A percentile compares a stretch with the other conserved stretches of the same genome.
Conservation (phyloP, 2,113 vertebrate genomes). For the Eonycteris spelaea region DNA sequence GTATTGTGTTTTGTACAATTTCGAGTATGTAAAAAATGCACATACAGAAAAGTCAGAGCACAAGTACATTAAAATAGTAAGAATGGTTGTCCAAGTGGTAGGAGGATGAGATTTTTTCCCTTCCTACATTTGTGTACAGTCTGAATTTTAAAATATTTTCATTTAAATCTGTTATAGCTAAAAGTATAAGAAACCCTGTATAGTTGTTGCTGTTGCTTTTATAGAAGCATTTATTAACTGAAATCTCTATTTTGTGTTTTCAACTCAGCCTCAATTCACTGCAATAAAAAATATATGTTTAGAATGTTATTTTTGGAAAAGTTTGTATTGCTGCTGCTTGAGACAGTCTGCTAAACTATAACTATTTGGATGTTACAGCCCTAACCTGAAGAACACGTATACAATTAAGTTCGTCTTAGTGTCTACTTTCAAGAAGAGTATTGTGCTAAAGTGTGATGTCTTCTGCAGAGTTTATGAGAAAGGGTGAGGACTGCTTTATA, state of each 20-base stretch:
- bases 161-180: not conserved
- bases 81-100: not conserved
- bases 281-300: not conserved
- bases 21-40: constrained; percentile 24
- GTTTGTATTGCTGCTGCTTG: not conserved
- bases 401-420: not conserved
- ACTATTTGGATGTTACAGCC: not conserved
- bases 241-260: not conserved
- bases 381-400: not conserved
- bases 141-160: not conserved
- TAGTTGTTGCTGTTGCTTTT: not conserved
- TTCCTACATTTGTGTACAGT: not conserved
- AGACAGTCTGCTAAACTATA: not conserved
- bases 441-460: not conserved
- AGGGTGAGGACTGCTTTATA: not conserved
- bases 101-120: not conserved
- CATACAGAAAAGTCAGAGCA: not conserved
- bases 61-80: not conserved
- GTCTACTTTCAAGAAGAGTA: not conserved
- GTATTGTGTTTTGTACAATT: not conserved
- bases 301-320: not conserved
- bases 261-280: not conserved
- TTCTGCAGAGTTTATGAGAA: not conserved
- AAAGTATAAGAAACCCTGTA: not conserved
- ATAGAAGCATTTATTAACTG: not conserved